These are phyloP conservation scores for Petrocephalus microphthalmus DNA, from an alignment of 2,113 vertebrate genomes.

Conservation along the genomic window DNA sequence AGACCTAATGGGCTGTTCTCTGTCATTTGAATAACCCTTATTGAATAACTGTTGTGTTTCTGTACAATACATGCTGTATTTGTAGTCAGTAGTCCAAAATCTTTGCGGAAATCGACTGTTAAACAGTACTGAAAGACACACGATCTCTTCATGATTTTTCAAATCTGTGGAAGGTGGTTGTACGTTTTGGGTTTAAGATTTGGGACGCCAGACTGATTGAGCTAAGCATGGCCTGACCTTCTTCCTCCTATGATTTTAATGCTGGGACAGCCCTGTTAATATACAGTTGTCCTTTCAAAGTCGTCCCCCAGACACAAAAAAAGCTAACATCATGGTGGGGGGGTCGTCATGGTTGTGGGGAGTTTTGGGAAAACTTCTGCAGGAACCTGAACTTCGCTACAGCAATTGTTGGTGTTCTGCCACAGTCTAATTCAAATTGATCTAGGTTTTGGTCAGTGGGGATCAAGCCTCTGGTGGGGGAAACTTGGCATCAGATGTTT, in stretches of 20 bases:
- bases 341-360: background rate
- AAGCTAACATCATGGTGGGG: background rate
- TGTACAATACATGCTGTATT: background rate
- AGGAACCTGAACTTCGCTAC: background rate
- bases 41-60: background rate
- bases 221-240: background rate
- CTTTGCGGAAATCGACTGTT: background rate
- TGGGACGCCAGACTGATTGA: background rate
- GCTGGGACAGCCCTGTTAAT: background rate
- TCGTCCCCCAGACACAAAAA: background rate
- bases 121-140: background rate
- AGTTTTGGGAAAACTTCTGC: background rate
- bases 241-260: background rate
- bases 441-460: background rate
- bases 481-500: background rate
- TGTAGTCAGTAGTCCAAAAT: background rate
- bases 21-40: background rate
- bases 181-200: background rate
- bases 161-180: background rate
- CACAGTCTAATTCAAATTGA: background rate
- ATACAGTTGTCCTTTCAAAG: background rate
- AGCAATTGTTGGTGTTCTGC: background rate
- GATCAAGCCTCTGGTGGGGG: background rate
- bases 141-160: background rate
- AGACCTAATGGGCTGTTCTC: background rate